phyloP scores from a whole-genome alignment of 2,888 invertebrate species.

The Theristus sp. region DNA sequence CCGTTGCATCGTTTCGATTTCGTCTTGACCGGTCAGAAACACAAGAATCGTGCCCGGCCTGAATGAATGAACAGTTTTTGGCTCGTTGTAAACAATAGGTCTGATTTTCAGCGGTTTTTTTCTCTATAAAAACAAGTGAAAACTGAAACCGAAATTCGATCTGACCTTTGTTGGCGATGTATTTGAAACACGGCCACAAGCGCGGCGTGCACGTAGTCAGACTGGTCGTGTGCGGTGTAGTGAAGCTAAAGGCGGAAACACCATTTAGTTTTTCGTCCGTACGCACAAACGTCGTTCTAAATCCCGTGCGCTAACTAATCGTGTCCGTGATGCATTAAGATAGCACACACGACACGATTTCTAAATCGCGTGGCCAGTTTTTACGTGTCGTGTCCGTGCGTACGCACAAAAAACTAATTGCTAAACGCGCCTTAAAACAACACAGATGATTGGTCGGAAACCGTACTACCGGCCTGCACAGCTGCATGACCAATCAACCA shows the following conservation, averaged over 20 bases:
- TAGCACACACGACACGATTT: too few species aligned
- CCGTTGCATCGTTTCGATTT: slow-evolving; percentile 48
- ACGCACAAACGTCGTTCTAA: too few species aligned
- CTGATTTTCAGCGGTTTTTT: background rate
- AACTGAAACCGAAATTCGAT: background rate
- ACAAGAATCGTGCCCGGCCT: slow-evolving; percentile 22
- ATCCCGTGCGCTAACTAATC: too few species aligned
- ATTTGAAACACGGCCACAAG: slow-evolving; percentile 35
- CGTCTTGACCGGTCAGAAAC: slow-evolving; percentile 70
- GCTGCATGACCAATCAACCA: too few species aligned
- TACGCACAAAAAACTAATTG: too few species aligned
- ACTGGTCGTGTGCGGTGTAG: slow-evolving; percentile 1
- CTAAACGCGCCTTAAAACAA: too few species aligned
- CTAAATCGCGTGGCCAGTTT: too few species aligned
- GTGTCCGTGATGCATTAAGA: too few species aligned
- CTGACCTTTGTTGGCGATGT: slow-evolving; percentile 25
- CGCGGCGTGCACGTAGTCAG: slow-evolving; percentile 33
- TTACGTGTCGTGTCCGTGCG: too few species aligned
- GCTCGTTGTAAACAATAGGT: background rate
- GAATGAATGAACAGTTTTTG: background rate
- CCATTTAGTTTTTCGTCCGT: too few species aligned
- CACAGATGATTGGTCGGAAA: too few species aligned
- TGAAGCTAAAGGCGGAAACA: background rate
- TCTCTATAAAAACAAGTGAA: slow-evolving; percentile 4
- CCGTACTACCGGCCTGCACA: too few species aligned